Percentiles rank a stretch among this genome's conserved stretches.
These are phyloP conservation scores for Hypena proboscidalis DNA, from an alignment of 2,888 invertebrate species.

Conservation along the genomic window DNA sequence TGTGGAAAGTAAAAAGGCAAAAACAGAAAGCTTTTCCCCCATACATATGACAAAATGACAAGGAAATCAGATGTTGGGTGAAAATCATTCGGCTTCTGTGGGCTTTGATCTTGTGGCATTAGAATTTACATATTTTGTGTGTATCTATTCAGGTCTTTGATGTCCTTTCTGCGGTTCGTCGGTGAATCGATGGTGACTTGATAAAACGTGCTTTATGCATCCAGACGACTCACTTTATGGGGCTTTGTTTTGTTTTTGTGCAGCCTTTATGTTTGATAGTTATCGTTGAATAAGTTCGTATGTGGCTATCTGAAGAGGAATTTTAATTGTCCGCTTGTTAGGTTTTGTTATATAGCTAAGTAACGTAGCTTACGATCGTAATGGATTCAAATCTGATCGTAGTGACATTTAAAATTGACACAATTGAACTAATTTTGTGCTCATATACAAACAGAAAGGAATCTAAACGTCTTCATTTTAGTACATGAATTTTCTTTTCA, in stretches of 20 bases:
- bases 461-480: too few relatives aligned
- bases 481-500: too few relatives aligned
- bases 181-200: conserved; percentile 51
- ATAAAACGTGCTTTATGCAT: conserved; percentile 42
- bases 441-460: too few relatives aligned
- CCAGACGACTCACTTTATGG: conserved; percentile 34
- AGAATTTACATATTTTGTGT: conserved; percentile 81
- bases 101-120: conserved; percentile 79
- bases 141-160: conserved; percentile 77
- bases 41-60: conserved; percentile 48
- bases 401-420: too few relatives aligned
- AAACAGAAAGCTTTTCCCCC: conserved; percentile 48
- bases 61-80: conserved; percentile 47
- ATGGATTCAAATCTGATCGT: too few relatives aligned
- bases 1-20: conserved; percentile 33
- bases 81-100: conserved; percentile 55
- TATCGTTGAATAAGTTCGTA: not conserved
- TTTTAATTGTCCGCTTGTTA: too few relatives aligned
- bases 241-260: conserved; percentile 31
- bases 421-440: too few relatives aligned
- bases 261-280: conserved; percentile 6
- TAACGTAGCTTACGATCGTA: too few relatives aligned
- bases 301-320: not conserved
- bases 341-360: too few relatives aligned
- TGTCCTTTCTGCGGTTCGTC: conserved; percentile 66